Base-by-base conservation (phyloP, 2,797 vertebrate genomes). In the Paedocypris micromegethes region DNA sequence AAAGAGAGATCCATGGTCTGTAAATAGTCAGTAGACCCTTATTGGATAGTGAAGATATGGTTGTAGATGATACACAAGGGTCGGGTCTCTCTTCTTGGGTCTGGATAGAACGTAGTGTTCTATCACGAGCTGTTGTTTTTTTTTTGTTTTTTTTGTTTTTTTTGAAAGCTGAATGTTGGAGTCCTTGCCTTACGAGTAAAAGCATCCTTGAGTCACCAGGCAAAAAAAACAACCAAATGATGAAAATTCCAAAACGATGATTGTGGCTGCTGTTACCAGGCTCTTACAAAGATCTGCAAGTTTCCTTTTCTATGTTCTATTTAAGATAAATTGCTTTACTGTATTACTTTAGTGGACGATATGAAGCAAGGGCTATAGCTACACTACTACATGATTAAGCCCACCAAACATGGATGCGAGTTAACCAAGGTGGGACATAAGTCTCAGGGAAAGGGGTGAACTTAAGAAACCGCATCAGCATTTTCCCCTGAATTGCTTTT, bases 1-100 rank as follows among this genome's bases (percentile, higher is more conserved):
- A 66, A 83, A 79, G 73, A 77, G 84, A 86, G 80, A 77, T 82
- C 76, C 66, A 1, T 66, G 66, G 70, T 78, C 59, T 87, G 78
- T 86, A 83, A 68, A 84, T 84, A 85, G 73, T 83, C 37, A 70
- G 75, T 75, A 82, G 82, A 77, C 75, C 77, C 75, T 81, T 72
- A 66, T 80, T 75, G 75, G 50, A 75, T 73, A 66, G 46, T 65
- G 43, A 59, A 37, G 23, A 47, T 70, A 52, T 57, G 64, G 45
- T 41, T 51, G 58, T 51, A 69, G 5, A 46, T 57, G 50, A 57
- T 45, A 57, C 53, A 44, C 44, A 57, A 46, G 42, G 50, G 47
- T 70, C 5, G 38, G 74, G 70, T 69, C 41, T 46, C 64, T 53
- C 51, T 55, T 65, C 51, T 9, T 4, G 44, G 9, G 58, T 57